phyloP scores from a whole-genome alignment of 2,113 vertebrate genomes.

The Nycticryphes semicollaris region DNA sequence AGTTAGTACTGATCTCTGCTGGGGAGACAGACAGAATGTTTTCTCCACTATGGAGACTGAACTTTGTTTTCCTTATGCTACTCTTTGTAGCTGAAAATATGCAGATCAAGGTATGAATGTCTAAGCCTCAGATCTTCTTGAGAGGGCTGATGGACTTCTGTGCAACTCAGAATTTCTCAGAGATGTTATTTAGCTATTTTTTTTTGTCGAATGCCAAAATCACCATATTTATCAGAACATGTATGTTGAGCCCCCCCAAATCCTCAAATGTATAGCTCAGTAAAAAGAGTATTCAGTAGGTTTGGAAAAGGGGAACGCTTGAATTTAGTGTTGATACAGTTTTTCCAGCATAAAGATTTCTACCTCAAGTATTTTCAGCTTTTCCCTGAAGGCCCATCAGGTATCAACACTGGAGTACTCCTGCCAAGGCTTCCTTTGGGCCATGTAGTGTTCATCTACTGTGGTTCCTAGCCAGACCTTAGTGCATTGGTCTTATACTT shows the following conservation, averaged over 20 bases:
- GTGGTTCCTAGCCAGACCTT: background rate
- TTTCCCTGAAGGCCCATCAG: background rate
- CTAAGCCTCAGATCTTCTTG: background rate
- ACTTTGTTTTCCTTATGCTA: background rate
- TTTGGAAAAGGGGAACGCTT: background rate
- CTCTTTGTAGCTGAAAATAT: background rate
- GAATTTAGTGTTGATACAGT: background rate
- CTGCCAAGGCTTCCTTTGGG: background rate
- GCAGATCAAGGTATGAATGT: background rate
- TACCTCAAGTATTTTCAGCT: background rate
- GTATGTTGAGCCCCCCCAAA: background rate
- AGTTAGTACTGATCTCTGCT: background rate
- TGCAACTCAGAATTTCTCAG: background rate
- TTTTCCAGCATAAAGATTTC: background rate
- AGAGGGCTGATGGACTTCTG: background rate
- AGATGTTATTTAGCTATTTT: background rate
- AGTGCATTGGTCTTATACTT: background rate
- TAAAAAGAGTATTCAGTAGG: background rate
- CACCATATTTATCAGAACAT: background rate
- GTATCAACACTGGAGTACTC: background rate
- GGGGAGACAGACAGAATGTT: background rate
- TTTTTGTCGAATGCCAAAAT: background rate
- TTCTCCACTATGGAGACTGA: background rate
- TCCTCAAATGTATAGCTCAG: background rate
- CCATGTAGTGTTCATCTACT: accelerated